A percentile compares a stretch with the other conserved stretches of the same genome.
Evolutionary conservation across 2,797 vertebrate genomes (phyloP).

Genomic region (Enteromius radiatus): DNA sequence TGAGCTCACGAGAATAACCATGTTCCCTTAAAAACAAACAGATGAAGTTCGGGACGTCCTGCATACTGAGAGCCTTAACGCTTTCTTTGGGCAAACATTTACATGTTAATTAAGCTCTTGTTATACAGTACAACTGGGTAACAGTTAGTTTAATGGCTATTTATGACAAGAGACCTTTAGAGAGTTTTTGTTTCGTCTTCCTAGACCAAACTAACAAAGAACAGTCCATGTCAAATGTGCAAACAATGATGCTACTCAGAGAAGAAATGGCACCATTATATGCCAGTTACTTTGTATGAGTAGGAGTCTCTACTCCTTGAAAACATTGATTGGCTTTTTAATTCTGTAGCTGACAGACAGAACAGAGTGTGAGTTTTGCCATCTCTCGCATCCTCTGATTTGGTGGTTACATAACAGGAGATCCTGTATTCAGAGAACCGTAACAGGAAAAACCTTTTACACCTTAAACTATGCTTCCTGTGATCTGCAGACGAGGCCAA

Average conservation of each 20-base stretch:
- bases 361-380: background rate
- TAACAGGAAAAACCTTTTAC: background rate
- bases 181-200: conserved; percentile 52
- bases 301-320: background rate
- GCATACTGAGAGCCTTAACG: conserved; percentile 10
- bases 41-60: conserved; percentile 30
- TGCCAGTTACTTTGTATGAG: background rate
- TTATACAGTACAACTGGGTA: conserved; percentile 44
- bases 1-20: conserved; percentile 15
- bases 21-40: conserved; percentile 39
- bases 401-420: conserved; percentile 15
- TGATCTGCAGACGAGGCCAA: background rate
- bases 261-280: conserved; percentile 7
- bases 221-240: conserved; percentile 18
- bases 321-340: background rate
- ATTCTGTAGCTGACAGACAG: conserved; percentile 10
- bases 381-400: background rate
- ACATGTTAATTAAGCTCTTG: conserved; percentile 36
- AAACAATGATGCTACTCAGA: conserved; percentile 3
- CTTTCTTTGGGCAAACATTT: conserved; percentile 55
- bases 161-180: conserved; percentile 39
- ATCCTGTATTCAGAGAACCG: conserved; percentile 26
- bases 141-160: conserved; percentile 35
- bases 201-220: conserved; percentile 49
- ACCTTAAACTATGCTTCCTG: conserved; percentile 12